A percentile compares a stretch with the other conserved stretches of the same genome.
Conservation (phyloP, 2,113 vertebrate genomes). For the Takifugu flavidus region DNA sequence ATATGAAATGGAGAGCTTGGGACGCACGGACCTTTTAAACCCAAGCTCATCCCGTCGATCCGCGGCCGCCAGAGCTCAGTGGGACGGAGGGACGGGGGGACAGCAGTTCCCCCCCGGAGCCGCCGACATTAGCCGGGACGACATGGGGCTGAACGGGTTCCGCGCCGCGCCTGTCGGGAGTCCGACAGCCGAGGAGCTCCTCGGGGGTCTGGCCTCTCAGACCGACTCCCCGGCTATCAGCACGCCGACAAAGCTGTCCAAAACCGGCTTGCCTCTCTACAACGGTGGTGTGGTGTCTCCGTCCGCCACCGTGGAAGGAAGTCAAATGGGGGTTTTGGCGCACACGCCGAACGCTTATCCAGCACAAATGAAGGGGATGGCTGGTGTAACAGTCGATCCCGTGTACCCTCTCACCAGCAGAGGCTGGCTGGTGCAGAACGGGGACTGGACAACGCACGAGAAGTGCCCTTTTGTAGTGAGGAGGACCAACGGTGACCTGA, state of each 20-base stretch:
- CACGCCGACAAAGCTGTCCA: conserved; percentile 52
- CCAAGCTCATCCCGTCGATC: conserved; percentile 48
- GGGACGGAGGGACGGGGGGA: conserved; percentile 35
- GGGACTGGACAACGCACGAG: conserved; percentile 44
- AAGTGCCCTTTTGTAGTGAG: conserved; percentile 35
- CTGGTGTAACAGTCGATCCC: conserved; percentile 12
- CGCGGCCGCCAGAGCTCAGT: conserved; percentile 23
- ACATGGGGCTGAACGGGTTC: conserved; percentile 71
- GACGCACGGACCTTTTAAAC: conserved; percentile 66
- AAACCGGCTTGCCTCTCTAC: conserved; percentile 61
- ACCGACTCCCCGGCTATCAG: conserved; percentile 54
- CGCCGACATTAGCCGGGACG: conserved; percentile 34
- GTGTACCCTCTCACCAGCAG: conserved; percentile 40
- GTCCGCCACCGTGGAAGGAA: conserved; percentile 58
- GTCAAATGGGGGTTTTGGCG: conserved; percentile 41
- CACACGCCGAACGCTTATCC: conserved; percentile 56
- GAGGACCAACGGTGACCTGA: conserved; percentile 59
- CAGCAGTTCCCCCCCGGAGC: conserved; percentile 17
- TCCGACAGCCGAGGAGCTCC: conserved; percentile 60
- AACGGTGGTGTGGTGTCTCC: conserved; percentile 54
- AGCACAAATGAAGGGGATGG: conserved; percentile 26
- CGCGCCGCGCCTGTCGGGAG: conserved; percentile 47
- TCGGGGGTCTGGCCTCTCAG: conserved; percentile 63
- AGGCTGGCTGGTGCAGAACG: conserved; percentile 41
- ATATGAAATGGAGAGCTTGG: conserved; percentile 79